A percentile compares a stretch with the other conserved stretches of the same genome.
Conservation (phyloP, 2,113 vertebrate genomes). For the Pelmatolapia mariae region DNA sequence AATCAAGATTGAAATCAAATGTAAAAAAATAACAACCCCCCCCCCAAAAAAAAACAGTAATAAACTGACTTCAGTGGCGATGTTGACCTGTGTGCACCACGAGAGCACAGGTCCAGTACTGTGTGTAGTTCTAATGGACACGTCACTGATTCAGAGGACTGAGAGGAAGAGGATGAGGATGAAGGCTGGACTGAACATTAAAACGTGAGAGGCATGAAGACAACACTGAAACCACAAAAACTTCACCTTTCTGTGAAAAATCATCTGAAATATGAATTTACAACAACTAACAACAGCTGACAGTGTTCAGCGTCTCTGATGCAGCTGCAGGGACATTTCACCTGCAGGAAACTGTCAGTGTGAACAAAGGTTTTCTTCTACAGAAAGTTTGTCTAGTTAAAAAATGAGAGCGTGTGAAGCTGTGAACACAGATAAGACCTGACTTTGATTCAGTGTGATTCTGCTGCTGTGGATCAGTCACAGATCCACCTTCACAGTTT, state of each 20-base stretch:
- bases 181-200: rapidly evolving
- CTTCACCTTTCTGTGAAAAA: not conserved
- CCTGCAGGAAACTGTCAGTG: not conserved
- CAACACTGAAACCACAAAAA: not conserved
- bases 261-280: rapidly evolving
- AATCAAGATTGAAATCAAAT: not conserved
- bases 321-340: rapidly evolving
- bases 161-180: not conserved
- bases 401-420: rapidly evolving
- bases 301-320: rapidly evolving
- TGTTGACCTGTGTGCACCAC: not conserved
- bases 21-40: too few relatives aligned
- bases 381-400: rapidly evolving
- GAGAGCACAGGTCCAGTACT: rapidly evolving
- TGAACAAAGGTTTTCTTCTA: not conserved
- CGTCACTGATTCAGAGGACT: rapidly evolving
- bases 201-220: rapidly evolving
- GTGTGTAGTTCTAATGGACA: rapidly evolving
- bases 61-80: rapidly evolving
- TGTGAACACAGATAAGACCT: rapidly evolving
- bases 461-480: rapidly evolving
- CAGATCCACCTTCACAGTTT: not conserved
- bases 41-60: rapidly evolving
- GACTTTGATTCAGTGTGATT: not conserved
- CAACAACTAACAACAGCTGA: not conserved